Evolutionary conservation across 2,797 vertebrate genomes (phyloP).

Genomic region (Masticophis lateralis): DNA sequence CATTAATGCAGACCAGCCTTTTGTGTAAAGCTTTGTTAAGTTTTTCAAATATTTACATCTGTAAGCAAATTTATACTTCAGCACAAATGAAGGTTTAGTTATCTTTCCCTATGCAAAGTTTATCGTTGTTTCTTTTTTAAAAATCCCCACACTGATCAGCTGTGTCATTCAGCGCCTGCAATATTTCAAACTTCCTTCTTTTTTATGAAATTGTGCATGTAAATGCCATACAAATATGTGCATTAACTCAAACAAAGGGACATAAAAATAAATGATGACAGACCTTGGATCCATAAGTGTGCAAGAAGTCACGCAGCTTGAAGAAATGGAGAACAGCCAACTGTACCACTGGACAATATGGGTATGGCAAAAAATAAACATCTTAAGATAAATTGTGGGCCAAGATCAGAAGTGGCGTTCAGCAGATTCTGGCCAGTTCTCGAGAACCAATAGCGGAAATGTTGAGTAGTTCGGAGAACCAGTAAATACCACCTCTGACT

Average conservation of each 20-base stretch:
- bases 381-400: background rate
- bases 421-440: too few relatives aligned
- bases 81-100: background rate
- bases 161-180: background rate
- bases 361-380: background rate
- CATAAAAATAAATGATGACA: background rate
- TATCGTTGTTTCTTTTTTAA: background rate
- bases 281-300: background rate
- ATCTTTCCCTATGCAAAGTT: background rate
- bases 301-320: background rate
- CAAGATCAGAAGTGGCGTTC: too few relatives aligned
- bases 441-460: too few relatives aligned
- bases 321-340: background rate
- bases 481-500: too few relatives aligned
- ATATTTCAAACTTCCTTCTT: background rate
- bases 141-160: background rate
- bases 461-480: too few relatives aligned
- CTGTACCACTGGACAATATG: background rate
- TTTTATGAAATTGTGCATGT: background rate
- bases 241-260: background rate
- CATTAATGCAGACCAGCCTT: slow-evolving; percentile 45
- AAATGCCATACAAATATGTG: background rate
- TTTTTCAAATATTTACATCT: slow-evolving; percentile 5
- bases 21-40: slow-evolving; percentile 30
- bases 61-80: background rate